Base-by-base conservation (phyloP, 2,797 vertebrate species). In the Eospalax fontanierii region DNA sequence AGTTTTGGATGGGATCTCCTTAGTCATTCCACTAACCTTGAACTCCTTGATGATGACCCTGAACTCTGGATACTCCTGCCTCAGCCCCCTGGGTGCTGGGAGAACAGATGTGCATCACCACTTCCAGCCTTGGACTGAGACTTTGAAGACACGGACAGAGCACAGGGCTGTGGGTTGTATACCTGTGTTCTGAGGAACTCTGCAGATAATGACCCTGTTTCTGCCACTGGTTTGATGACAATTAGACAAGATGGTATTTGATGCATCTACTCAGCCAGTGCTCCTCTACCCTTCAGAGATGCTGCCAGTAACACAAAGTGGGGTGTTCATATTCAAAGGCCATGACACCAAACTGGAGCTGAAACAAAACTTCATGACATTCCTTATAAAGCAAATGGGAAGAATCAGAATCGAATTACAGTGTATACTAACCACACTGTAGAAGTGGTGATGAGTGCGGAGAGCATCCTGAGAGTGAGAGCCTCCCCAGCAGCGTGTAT, bases 371-470 rank as follows among this genome's bases (percentile, higher is more conserved):
- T 70, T 26, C 61, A 87, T 19, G 43, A 3, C 30, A 76, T 95
- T 92, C 21, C 33, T 59, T 18, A 50, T 35, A 70, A 71, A 65
- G 40, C 59, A 35, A 92, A 65, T 16, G 63, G 65, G 82, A 94
- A 90, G 54, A 57, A 94, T 88, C 38, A 75, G 73, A 74, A 92
- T 4, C 40, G 35, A 91, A 87, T 79, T 15, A 59, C 24, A 82
- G 43, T 5, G 4, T 73, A 91, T 86, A 43, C 46, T 71, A 57
- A 85, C 89, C 84, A 89, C 12, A 54, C 61, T 80, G 68, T 79
- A 95, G 90, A 87, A 80, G 84, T 54, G 24, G 30, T 15, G 65
- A n/a, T n/a, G n/a, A n/a, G n/a, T n/a, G n/a, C n/a, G n/a, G n/a
- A n/a, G n/a, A n/a, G n/a, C n/a, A n/a, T n/a, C n/a, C n/a, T n/a